Base-by-base conservation (phyloP, 2,797 vertebrate species). In the Alfaro cultratus region DNA sequence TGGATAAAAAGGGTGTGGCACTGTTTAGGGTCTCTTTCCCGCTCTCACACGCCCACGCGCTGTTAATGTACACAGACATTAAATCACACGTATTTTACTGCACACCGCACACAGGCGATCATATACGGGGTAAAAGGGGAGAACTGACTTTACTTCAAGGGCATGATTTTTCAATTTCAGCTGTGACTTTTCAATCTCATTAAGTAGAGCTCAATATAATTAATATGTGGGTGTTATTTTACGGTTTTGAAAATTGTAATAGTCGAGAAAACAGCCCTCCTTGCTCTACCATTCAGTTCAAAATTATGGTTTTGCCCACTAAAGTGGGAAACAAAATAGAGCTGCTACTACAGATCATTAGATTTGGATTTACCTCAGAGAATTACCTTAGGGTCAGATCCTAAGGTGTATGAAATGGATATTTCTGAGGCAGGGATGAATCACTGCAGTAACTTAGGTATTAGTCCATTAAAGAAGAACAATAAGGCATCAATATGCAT, bases 1-100 rank as follows among this genome's bases (percentile, higher is more conserved):
- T 96, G 96, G 97, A 96, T 96, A 94, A 95, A 53, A 94, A 90
- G 97, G 97, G 97, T 96, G 97, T 97, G 97, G 96, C 96, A 73
- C 82, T 62, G 88, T 89, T 87, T 86, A 90, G 68, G 88, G 92
- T 85, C 83, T 87, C 78, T 91, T 93, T 94, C 91, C 91, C 88
- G 91, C 89, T 91, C 86, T 87, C 71, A 79, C 75, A 89, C 83
- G 60, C 86, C 74, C 80, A 83, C 57, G 43, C 85, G 76, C 89
- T 75, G 80, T 83, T 80, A 83, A 81, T 75, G 74, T 76, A 85
- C 1, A 21, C 82, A 45, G 55, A 86, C 82, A 76, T 81, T 79
- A 89, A 88, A 85, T 88, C 83, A 91, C 75, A 80, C 75, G 41
- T 34, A 51, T 73, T 86, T 57, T 76, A 72, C 47, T 75, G 67